Base-by-base conservation (phyloP, 2,797 vertebrate genomes). In the Clarias pachynema region DNA sequence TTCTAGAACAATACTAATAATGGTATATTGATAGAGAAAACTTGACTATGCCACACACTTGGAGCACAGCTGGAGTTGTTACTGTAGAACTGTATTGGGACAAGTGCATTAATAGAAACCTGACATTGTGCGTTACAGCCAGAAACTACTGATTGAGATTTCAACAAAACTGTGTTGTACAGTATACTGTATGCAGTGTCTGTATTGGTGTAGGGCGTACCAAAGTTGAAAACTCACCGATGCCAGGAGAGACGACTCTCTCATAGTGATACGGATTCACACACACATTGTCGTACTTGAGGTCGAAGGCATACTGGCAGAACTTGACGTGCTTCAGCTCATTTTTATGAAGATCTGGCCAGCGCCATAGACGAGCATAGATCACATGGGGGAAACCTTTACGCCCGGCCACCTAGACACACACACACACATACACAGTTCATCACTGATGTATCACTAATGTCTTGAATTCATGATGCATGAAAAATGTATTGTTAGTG, bases 191-290 rank as follows among this genome's bases (percentile, higher is more conserved):
- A 26, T 10, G 40, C n/a, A 26, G 20, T 8, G 9, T n/a, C n/a
- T 20, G n/a, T 29, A 9, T 10, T 5, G 26, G 73, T 18, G 26
- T 73, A 53, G 9, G 6, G 72, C 1, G 10, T 1, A 0, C 0
- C 0, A 60, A 59, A 70, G 20, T 1, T 1, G 24, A 31, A 8
- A 84, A 89, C 93, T 60, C 89, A 96, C 96, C 95, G 16, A 95
- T 95, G 89, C 94, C 91, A 0, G 96, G 96, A 0, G 95, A 95
- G 78, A 95, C 95, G 87, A 96, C 95, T 15, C 95, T 92, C 91
- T 96, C 96, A 34, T 97, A 96, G 89, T 96, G 95, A 91, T 96
- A 95, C 12, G 94, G 94, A 91, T 96, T 96, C 83, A 96, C 94
- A 1, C 95, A 96, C 75, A 96, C 95, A 24, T 94, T 96, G 93